These are phyloP conservation scores for Hycleus phaleratus DNA, from an alignment of 1,140 invertebrate genomes.

Conservation along the genomic window DNA sequence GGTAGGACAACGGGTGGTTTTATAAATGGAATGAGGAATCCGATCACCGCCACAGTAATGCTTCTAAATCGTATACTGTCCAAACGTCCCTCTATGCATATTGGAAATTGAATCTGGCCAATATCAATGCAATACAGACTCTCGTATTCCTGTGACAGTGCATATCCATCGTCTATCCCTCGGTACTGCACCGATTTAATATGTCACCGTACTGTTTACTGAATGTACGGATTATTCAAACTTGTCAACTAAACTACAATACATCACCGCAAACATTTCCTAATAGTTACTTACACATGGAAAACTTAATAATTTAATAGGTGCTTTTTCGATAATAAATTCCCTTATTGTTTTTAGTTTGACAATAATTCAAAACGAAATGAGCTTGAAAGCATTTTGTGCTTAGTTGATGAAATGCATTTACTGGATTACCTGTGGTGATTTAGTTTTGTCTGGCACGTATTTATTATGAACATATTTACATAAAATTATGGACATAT, in stretches of 20 bases:
- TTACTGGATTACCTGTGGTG: constrained; percentile 1
- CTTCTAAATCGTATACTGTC: constrained; percentile 23
- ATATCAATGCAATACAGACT: constrained; percentile 31
- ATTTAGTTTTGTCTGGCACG: constrained; percentile 1
- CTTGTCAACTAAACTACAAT: constrained; percentile 25
- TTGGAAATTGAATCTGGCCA: constrained; percentile 39
- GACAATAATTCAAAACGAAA: too few species aligned
- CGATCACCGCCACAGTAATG: constrained; percentile 23
- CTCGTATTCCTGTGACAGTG: constrained; percentile 20
- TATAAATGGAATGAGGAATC: constrained; percentile 20
- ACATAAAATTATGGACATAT: constrained; percentile 12
- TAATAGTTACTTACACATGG: too few species aligned
- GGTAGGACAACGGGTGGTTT: constrained; percentile 12
- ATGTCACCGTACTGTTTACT: constrained; percentile 37
- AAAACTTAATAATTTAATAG: too few species aligned
- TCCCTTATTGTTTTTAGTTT: too few species aligned
- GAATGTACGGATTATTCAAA: constrained; percentile 37
- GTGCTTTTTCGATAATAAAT: too few species aligned
- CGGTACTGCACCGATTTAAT: constrained; percentile 26
- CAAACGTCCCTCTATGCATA: constrained; percentile 31
- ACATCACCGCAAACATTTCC: too few species aligned
- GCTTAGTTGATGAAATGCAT: neutral
- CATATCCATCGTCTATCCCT: constrained; percentile 11
- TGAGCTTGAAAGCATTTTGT: neutral
- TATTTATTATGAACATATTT: constrained; percentile 15